Conservation (phyloP, 1,140 invertebrate genomes). For the Pogonognathellus flavescens region DNA sequence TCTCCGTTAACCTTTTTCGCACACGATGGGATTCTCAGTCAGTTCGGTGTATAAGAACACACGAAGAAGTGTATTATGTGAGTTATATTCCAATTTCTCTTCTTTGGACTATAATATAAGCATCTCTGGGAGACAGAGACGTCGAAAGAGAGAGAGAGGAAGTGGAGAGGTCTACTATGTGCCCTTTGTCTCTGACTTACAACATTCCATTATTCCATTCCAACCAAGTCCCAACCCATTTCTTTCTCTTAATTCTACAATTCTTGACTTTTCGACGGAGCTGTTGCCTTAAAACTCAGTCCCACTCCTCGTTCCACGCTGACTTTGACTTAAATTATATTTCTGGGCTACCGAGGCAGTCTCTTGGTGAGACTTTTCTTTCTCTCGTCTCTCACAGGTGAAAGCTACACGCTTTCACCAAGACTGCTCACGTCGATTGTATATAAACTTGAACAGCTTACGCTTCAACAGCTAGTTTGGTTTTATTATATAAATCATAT, state of each 20-base stretch:
- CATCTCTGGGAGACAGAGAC: conserved; percentile 15
- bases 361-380: background rate
- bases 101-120: background rate
- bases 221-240: conserved; percentile 58
- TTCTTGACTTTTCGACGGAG: conserved; percentile 11
- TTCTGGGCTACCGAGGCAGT: background rate
- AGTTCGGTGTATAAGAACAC: background rate
- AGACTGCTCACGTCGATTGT: background rate
- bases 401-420: conserved; percentile 17
- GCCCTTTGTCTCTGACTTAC: conserved; percentile 54
- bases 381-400: background rate
- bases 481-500: background rate
- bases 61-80: background rate
- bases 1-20: conserved; percentile 6
- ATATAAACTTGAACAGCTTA: background rate
- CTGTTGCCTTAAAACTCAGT: too few relatives aligned
- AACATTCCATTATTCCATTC: conserved; percentile 44
- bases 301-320: too few relatives aligned
- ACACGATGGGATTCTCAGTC: background rate
- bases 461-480: conserved; percentile 22
- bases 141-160: background rate
- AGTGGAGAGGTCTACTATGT: conserved; percentile 39
- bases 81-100: background rate
- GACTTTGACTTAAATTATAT: background rate
- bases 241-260: conserved; percentile 54